Evolutionary conservation across 2,113 vertebrate genomes (phyloP), one percentile per base, ranked within the genome.

Genomic region (Egretta garzetta): DNA sequence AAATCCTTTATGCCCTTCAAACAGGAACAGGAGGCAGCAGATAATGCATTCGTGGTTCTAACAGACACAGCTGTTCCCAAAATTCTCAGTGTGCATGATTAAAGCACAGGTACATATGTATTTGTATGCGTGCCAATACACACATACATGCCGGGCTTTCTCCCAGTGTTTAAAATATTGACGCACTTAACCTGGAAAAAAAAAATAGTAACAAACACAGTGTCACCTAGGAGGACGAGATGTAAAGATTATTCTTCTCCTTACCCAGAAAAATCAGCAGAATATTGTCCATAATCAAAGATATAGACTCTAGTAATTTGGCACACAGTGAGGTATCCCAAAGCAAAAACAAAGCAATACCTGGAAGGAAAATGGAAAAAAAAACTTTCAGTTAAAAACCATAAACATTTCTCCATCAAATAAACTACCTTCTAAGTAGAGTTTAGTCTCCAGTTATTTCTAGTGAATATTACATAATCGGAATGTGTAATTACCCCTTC

Each of bases 201-300:
- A 47, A 39, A 2, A 50, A 7, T 3, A 63, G 6, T 7, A 83
- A 49, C 14, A 67, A 6, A 58, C 14, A 86, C 8, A 58, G 7
- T 28, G 71, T 32, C 47, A 45, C 10, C 64, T 10, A n/a, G 21
- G 27, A 80, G 4, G 35, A 88, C 50, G 80, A 88, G 35, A 63
- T 0, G 9, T 9, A 55, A 64, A 91, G 26, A 91, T 49, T 33
- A 30, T 80, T 86, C 55, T 96, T 95, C 22, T 90, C 79, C 99
- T 99, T 99, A 99, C 99, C 99, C 99, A 92, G 99, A 99, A 97
- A 99, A 99, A 96, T 99, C 99, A 96, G 99, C 99, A 64, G 99
- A 99, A 98, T 99, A 99, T 97, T 99, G 99, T 98, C 99, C 99
- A 60, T 99, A 99, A 97, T 99, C 99, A 92, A 99, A 99, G 96